Evolutionary conservation across 2,113 vertebrate genomes (phyloP).

Genomic region (Speoplatyrhinus poulsoni): DNA sequence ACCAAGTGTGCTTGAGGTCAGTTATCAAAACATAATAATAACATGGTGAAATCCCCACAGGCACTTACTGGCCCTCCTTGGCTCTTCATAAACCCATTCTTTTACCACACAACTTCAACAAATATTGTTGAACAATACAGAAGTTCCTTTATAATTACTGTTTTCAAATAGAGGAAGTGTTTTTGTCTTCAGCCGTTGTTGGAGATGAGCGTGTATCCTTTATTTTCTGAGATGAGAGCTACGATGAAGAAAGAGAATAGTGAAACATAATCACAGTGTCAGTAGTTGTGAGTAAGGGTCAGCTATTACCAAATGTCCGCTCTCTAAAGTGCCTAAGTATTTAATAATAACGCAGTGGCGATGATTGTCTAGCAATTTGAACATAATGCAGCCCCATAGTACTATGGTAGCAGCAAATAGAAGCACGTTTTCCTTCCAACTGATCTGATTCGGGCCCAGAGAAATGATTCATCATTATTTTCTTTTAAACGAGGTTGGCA

Average conservation of each 20-base stretch:
- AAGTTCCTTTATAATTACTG: background rate
- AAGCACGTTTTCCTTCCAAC: constrained; percentile 35
- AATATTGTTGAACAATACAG: constrained; percentile 10
- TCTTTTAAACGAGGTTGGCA: constrained; percentile 53
- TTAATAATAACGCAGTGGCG: too few relatives aligned
- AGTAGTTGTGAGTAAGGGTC: too few relatives aligned
- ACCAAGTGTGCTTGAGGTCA: constrained; percentile 68
- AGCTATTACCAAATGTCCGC: background rate
- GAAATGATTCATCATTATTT: constrained; percentile 60
- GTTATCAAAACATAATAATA: constrained; percentile 60
- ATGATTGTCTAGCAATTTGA: background rate
- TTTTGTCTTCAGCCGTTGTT: background rate
- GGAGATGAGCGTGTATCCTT: background rate
- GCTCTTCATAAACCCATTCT: constrained; percentile 50
- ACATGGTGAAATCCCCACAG: constrained; percentile 18
- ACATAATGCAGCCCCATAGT: constrained; percentile 26
- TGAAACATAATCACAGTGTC: constrained; percentile 3
- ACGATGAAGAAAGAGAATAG: constrained; percentile 1
- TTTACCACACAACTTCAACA: constrained; percentile 21
- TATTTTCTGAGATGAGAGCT: too few relatives aligned
- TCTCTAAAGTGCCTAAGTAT: background rate
- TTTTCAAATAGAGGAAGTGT: background rate
- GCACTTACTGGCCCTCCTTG: constrained; percentile 55
- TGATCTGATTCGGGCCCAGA: constrained; percentile 57
- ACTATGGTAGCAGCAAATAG: constrained; percentile 52